A percentile compares a stretch with the other conserved stretches of the same genome.
phyloP scores from a whole-genome alignment of 1,140 invertebrate species.

The Atopsyche davidsoni region DNA sequence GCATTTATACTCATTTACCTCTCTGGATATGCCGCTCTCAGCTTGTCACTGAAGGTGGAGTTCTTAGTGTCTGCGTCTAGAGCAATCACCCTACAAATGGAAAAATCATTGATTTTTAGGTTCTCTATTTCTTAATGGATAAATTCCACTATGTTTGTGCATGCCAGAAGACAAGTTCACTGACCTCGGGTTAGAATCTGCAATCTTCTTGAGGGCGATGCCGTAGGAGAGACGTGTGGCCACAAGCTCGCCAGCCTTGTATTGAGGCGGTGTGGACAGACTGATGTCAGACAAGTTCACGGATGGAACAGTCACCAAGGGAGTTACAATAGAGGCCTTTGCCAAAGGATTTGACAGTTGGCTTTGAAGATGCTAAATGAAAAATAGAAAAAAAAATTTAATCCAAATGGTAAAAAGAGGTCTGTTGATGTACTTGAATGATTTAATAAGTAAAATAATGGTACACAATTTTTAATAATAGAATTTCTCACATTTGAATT shows the following conservation, averaged over 20 bases:
- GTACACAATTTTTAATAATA: not conserved
- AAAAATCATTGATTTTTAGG: too few relatives aligned
- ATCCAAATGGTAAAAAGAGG: slow-evolving; percentile 6
- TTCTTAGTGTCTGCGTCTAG: slow-evolving; percentile 98
- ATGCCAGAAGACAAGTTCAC: too few relatives aligned
- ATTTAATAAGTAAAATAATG: too few relatives aligned
- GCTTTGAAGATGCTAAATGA: slow-evolving; percentile 55
- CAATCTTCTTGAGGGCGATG: slow-evolving; percentile 84
- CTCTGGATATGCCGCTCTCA: slow-evolving; percentile 68
- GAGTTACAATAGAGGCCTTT: slow-evolving; percentile 28
- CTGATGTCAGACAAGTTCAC: slow-evolving; percentile 71
- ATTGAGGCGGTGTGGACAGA: slow-evolving; percentile 78
- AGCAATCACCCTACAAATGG: slow-evolving; percentile 73
- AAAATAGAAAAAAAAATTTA: slow-evolving; percentile 12
- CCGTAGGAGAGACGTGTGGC: slow-evolving; percentile 95
- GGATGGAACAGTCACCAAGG: slow-evolving; percentile 62
- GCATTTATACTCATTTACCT: slow-evolving; percentile 34
- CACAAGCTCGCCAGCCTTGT: slow-evolving; percentile 73
- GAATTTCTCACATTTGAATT: slow-evolving; percentile 1
- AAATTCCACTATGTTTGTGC: too few relatives aligned
- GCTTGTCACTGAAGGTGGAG: slow-evolving; percentile 93
- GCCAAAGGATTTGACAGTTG: slow-evolving; percentile 55
- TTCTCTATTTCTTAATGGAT: too few relatives aligned
- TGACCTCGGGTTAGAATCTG: slow-evolving; percentile 62
- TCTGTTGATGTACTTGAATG: not conserved